These are phyloP conservation scores for Pogonus chalceus DNA, from an alignment of 1,140 invertebrate species.

Conservation along the genomic window DNA sequence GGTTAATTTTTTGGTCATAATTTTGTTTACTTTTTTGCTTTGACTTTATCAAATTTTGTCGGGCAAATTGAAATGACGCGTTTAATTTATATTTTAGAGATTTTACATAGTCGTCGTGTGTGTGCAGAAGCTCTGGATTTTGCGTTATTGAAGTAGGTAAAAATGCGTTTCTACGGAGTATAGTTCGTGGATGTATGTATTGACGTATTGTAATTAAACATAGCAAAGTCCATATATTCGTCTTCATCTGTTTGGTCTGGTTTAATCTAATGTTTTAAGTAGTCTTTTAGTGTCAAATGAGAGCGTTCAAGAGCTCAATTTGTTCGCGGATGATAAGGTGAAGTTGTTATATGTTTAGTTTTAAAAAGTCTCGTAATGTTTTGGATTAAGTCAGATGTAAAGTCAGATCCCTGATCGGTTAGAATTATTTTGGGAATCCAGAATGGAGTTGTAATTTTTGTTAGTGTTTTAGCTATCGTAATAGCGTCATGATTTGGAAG, in stretches of 20 bases:
- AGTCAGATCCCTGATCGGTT: too few species aligned
- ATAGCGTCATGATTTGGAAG: too few species aligned
- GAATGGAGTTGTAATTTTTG: too few species aligned
- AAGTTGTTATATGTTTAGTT: conserved; percentile 17
- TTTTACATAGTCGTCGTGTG: conserved; percentile 26
- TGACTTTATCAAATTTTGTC: conserved; percentile 20
- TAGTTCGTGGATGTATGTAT: conserved; percentile 30
- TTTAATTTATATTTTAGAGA: conserved; percentile 28
- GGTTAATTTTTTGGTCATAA: conserved; percentile 16
- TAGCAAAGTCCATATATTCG: conserved; percentile 25
- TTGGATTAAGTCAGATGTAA: too few species aligned
- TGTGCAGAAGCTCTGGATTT: conserved; percentile 20
- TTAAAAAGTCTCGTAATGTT: too few species aligned
- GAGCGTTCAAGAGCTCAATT: conserved; percentile 30
- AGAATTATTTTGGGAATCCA: too few species aligned
- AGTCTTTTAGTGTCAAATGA: conserved; percentile 27
- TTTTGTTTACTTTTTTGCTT: conserved; percentile 26
- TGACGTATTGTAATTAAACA: conserved; percentile 32
- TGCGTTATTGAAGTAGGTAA: conserved; percentile 19
- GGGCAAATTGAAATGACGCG: conserved; percentile 24
- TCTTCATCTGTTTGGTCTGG: conserved; percentile 25
- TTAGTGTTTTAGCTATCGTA: too few species aligned
- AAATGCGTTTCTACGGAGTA: conserved; percentile 29
- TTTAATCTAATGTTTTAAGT: conserved; percentile 27
- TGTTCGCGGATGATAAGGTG: conserved; percentile 26